Percentiles rank a stretch among this genome's conserved stretches.
These are phyloP conservation scores for Toxotes chatareus DNA, from an alignment of 2,113 vertebrate species.

Conservation along the genomic window DNA sequence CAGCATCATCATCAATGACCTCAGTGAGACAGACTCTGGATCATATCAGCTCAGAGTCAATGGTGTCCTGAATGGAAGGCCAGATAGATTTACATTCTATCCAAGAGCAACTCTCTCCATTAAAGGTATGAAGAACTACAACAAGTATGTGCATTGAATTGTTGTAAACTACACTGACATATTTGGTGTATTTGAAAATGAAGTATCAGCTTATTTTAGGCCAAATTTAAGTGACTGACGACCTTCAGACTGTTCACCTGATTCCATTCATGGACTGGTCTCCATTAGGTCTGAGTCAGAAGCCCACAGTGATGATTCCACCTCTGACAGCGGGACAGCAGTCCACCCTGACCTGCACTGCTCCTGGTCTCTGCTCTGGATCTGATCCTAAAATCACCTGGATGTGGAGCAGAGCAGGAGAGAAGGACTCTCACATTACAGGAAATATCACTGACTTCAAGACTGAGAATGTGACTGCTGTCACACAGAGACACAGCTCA, in stretches of 20 bases:
- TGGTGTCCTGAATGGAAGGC: fast-evolving
- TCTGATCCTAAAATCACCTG: constrained; percentile 41
- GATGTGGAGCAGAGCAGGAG: constrained; percentile 42
- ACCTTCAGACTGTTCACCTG: background rate
- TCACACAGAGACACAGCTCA: constrained; percentile 18
- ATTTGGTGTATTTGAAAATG: background rate
- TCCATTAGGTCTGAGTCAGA: constrained; percentile 46
- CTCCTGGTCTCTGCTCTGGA: constrained; percentile 43
- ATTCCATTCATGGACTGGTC: background rate
- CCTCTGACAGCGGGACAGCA: constrained; percentile 50
- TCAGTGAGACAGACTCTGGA: constrained; percentile 62
- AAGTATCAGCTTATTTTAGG: background rate
- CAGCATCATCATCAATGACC: constrained; percentile 66
- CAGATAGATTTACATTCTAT: background rate
- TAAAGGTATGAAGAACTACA: constrained; percentile 44
- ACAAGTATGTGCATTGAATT: background rate
- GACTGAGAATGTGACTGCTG: too few species aligned
- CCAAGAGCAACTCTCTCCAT: constrained; percentile 14
- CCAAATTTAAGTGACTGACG: background rate
- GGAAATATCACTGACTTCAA: background rate
- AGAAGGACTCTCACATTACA: background rate
- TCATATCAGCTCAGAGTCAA: constrained; percentile 58
- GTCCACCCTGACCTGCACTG: constrained; percentile 62
- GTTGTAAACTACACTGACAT: background rate
- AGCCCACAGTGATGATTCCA: constrained; percentile 56